These are phyloP conservation scores for Pseudorhombus dupliciocellatus DNA, from an alignment of 2,113 vertebrate genomes.

Conservation along the genomic window DNA sequence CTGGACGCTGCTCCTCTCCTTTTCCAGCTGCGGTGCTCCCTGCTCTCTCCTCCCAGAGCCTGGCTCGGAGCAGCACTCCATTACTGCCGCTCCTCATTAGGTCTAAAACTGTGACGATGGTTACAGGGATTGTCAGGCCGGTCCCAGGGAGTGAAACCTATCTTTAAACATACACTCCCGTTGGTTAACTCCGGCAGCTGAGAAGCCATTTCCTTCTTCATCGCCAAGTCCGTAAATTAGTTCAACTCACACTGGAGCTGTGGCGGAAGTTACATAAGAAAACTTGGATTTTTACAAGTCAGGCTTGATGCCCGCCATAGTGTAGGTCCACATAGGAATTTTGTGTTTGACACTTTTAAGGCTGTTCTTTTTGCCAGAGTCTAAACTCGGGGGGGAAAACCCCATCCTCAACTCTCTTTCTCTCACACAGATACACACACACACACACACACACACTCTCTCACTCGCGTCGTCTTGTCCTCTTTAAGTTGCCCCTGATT, in stretches of 20 bases:
- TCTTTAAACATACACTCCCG: slow-evolving; percentile 54
- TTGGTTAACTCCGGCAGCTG: slow-evolving; percentile 22
- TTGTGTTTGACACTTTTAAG: too few species aligned
- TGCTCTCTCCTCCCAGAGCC: slow-evolving; percentile 31
- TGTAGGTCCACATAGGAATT: slow-evolving; percentile 10
- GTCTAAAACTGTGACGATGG: slow-evolving; percentile 40
- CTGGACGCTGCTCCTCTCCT: slow-evolving; percentile 1
- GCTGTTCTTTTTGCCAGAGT: not conserved
- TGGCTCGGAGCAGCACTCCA: slow-evolving; percentile 41
- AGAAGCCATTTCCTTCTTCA: slow-evolving; percentile 29
- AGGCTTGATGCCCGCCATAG: slow-evolving; percentile 9
- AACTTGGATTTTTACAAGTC: slow-evolving; percentile 28
- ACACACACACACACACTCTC: slow-evolving; percentile 12
- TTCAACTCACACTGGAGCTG: slow-evolving; percentile 23
- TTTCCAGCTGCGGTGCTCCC: slow-evolving; percentile 38
- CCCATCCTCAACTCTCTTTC: not conserved
- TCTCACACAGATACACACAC: slow-evolving; percentile 3
- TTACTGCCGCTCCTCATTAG: slow-evolving; percentile 64
- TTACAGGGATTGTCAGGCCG: slow-evolving; percentile 56
- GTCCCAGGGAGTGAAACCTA: slow-evolving; percentile 60
- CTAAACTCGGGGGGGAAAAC: not conserved
- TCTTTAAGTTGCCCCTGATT: slow-evolving; percentile 46
- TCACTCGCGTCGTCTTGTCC: slow-evolving; percentile 36
- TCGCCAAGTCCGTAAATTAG: slow-evolving; percentile 43
- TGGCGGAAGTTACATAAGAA: slow-evolving; percentile 19